Evolutionary conservation across 1,140 invertebrate species (phyloP), one percentile per base, ranked within the genome.

Genomic region (Tenebrio molitor): DNA sequence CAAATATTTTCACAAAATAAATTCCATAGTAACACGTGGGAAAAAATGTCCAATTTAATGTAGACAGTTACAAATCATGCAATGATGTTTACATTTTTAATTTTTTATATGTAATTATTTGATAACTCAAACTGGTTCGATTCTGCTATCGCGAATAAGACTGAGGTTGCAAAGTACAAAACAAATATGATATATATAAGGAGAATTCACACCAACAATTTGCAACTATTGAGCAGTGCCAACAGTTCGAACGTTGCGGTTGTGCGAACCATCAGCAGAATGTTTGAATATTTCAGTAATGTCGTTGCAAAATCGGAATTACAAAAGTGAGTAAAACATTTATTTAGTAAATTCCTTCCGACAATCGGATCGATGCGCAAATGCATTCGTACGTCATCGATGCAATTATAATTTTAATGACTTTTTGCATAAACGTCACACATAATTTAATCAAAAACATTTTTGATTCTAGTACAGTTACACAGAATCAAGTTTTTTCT

Each of bases 281-380:
- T 39, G 62, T 39, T 65, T 65, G 39, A 65, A 7, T 65, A 65
- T 21, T 36, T 65, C 19, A 65, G 12, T 5, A 65, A 65, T 21
- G 0, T 39, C 6, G 23, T 29, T 58, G 23, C 15, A 8, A 58
- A 58, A 29, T 15, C 3, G 12, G 16, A 15, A n/a, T 8, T 5
- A 15, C 21, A 58, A 58, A 58, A 29, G 50, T 58, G 23, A 58
- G 50, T 58, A 58, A 25, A 46, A 46, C 8, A 15, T 46, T 46
- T 2, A 19, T 41, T 7, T 41, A n/a, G n/a, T n/a, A n/a, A n/a
- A n/a, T n/a, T n/a, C n/a, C n/a, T n/a, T n/a, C n/a, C n/a, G n/a
- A 3, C 0, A 12, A 10, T 41, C 7, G 36, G 2, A 14, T 2
- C 3, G 36, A 41, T 41, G 36, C 36, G 36, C 36, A 41, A 41